Base-by-base conservation (phyloP, 2,888 invertebrate genomes). In the Megastigmus dorsalis region DNA sequence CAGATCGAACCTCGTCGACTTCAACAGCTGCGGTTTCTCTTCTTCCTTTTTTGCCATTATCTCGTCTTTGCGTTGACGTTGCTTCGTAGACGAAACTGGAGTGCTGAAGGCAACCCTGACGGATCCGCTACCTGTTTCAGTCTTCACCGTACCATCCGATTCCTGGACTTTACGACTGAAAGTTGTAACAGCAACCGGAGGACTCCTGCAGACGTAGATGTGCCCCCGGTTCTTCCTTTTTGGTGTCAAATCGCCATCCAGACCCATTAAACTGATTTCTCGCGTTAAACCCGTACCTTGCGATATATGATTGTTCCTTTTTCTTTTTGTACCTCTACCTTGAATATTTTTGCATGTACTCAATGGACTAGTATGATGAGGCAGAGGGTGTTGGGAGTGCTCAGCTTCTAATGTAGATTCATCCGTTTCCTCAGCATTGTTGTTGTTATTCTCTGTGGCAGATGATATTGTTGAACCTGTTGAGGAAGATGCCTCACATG, bases 51-150 rank as follows among this genome's bases (percentile, higher is more conserved):
- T 82, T 7, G 77, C 76, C 2, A 72, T 59, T 1, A 74, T 65
- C 5, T 80, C 79, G 0, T 80, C 78, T 1, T 78, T 77, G 13
- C 78, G 63, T 36, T 59, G 73, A 45, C 82, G 78, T 33, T 81
- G 81, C 28, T 83, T 87, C 1, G 80, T 78, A 0, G 89, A 89
- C 0, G 92, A 92, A 0, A 95, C 94, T 0, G 95, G 95, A 2
- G 95, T 95, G 4, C 95, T 95, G 82, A 95, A 95, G 76, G 94
- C 95, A 0, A 95, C 93, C 77, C 94, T 93, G 4, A 84, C 83
- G 0, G 74, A 69, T 1, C 77, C 77, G 0, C 80, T 79, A 1
- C 79, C 80, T 30, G 48, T 63, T 10, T 83, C 82, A 3, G 82
- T 75, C 1, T 55, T 78, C 9, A 75, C 50, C 1, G 78, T 80